Conservation (phyloP, 2,888 invertebrate genomes). For the Pachymerium ferrugineum region DNA sequence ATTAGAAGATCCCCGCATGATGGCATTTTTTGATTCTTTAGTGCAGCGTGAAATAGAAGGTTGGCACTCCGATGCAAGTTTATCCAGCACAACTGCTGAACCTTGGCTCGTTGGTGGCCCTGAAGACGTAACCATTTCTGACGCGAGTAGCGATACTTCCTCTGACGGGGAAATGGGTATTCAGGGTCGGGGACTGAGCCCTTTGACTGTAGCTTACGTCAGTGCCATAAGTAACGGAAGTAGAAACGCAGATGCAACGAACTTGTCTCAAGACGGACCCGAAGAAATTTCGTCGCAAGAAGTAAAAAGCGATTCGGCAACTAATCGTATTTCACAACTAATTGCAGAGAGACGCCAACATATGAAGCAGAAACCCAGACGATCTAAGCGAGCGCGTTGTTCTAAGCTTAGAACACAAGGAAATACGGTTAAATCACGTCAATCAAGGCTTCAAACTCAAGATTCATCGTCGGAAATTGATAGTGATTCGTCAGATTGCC, state of each 20-base stretch:
- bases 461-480: neutral
- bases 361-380: constrained; percentile 56
- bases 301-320: neutral
- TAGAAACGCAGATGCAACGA: constrained; percentile 1
- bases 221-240: constrained; percentile 28
- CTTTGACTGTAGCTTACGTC: constrained; percentile 20
- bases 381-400: neutral
- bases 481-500: neutral
- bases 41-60: constrained; percentile 85
- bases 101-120: constrained; percentile 31
- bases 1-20: constrained; percentile 86
- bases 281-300: neutral
- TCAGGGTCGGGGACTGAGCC: constrained; percentile 13
- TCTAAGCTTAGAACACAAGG: neutral
- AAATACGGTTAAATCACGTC: neutral
- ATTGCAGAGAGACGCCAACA: constrained; percentile 67
- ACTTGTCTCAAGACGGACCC: too few relatives aligned
- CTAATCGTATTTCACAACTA: constrained; percentile 57
- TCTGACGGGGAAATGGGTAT: constrained; percentile 30
- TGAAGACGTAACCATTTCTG: constrained; percentile 30
- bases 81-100: constrained; percentile 34
- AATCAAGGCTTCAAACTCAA: neutral
- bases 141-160: constrained; percentile 2
- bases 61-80: constrained; percentile 49
- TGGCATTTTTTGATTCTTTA: constrained; percentile 92